Percentiles rank a stretch among this genome's conserved stretches.
phyloP scores from a whole-genome alignment of 2,113 vertebrate genomes.

The Xenus cinereus region DNA sequence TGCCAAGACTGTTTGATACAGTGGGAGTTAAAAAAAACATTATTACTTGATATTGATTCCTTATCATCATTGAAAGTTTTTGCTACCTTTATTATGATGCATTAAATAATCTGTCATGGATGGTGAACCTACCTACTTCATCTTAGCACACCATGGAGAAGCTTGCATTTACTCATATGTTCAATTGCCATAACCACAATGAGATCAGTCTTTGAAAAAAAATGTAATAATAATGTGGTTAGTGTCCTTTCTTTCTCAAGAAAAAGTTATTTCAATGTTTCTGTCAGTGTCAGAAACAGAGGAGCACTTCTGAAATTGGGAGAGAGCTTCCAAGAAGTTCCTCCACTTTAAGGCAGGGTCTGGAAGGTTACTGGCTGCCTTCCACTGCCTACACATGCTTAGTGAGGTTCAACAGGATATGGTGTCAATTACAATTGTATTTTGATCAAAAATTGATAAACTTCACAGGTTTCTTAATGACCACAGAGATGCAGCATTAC shows the following conservation, averaged over 20 bases:
- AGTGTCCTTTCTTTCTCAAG: neutral
- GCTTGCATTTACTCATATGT: neutral
- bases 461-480: neutral
- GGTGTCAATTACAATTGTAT: neutral
- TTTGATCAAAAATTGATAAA: neutral
- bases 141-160: neutral
- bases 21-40: neutral
- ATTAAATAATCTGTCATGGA: neutral
- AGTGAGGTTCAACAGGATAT: neutral
- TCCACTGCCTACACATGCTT: neutral
- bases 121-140: neutral
- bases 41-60: neutral
- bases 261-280: neutral
- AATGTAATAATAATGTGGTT: neutral
- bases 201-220: neutral
- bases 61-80: neutral
- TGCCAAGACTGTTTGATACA: neutral
- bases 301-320: neutral
- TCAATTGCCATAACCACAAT: neutral
- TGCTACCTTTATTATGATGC: neutral
- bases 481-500: neutral
- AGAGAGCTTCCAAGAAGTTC: neutral
- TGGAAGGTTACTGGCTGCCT: neutral
- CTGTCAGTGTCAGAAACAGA: neutral
- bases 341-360: neutral